These are phyloP conservation scores for Zophobas atratus DNA, from an alignment of 1,140 invertebrate species.

Conservation along the genomic window DNA sequence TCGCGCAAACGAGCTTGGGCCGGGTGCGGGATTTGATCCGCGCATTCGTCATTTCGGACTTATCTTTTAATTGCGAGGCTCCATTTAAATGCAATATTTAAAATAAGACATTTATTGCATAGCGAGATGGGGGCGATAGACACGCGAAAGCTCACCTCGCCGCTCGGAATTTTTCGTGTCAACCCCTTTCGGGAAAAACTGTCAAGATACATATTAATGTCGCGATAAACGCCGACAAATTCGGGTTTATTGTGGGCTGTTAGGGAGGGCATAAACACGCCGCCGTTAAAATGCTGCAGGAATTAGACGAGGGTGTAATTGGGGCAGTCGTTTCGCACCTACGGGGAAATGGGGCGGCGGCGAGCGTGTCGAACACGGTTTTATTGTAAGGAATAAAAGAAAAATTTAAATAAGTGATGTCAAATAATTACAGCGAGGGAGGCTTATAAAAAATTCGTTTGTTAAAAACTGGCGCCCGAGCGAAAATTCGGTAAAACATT, in stretches of 20 bases:
- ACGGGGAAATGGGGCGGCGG: not conserved
- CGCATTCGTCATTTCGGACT: not conserved
- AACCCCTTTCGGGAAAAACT: not conserved
- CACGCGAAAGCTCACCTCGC: conserved; percentile 12
- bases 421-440: too few species aligned
- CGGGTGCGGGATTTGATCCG: too few species aligned
- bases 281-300: conserved; percentile 23
- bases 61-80: conserved; percentile 25
- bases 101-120: conserved; percentile 39
- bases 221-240: conserved; percentile 23
- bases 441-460: too few species aligned
- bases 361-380: not conserved
- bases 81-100: conserved; percentile 23
- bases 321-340: conserved; percentile 23
- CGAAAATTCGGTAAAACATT: too few species aligned
- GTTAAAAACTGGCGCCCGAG: too few species aligned
- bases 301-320: conserved; percentile 33
- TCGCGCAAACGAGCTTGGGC: too few species aligned
- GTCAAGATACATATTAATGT: conserved; percentile 37
- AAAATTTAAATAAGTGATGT: too few species aligned
- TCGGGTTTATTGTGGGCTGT: conserved; percentile 5
- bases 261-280: conserved; percentile 9
- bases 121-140: not conserved
- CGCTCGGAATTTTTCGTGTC: conserved; percentile 1
- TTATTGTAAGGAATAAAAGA: too few species aligned